These are phyloP conservation scores for Plagodis dolabraria DNA, from an alignment of 2,888 invertebrate genomes.

Conservation along the genomic window DNA sequence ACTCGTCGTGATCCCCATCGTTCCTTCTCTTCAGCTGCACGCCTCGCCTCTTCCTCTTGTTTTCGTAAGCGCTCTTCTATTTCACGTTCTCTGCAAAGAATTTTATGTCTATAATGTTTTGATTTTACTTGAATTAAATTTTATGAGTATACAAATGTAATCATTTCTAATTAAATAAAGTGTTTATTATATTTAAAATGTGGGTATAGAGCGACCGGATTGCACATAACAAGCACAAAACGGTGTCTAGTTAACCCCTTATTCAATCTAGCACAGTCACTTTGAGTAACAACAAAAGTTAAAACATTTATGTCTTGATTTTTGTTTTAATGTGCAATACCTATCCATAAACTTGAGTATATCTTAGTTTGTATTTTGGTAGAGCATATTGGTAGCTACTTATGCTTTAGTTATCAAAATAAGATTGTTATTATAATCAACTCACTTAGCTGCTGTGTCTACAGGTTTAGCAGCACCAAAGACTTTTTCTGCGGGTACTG, in stretches of 20 bases:
- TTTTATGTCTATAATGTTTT: too few relatives aligned
- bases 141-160: neutral
- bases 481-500: constrained; percentile 89
- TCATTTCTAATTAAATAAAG: neutral
- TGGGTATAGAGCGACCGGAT: constrained; percentile 73
- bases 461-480: constrained; percentile 98
- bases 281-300: constrained; percentile 46
- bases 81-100: constrained; percentile 87
- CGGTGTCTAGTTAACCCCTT: constrained; percentile 73
- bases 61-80: constrained; percentile 94
- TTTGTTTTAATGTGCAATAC: constrained; percentile 55
- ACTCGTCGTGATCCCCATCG: constrained; percentile 63
- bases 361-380: too few relatives aligned
- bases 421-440: neutral
- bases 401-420: too few relatives aligned
- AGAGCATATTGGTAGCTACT: too few relatives aligned
- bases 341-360: neutral
- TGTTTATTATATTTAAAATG: constrained; percentile 37
- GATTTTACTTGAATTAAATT: too few relatives aligned
- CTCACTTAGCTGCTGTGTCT: constrained; percentile 92
- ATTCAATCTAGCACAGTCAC: constrained; percentile 60
- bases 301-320: constrained; percentile 43
- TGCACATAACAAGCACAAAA: constrained; percentile 45
- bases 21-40: constrained; percentile 70
- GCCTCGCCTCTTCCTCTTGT: constrained; percentile 78